phyloP scores from a whole-genome alignment of 2,888 invertebrate genomes.

The Cerastoderma edule region DNA sequence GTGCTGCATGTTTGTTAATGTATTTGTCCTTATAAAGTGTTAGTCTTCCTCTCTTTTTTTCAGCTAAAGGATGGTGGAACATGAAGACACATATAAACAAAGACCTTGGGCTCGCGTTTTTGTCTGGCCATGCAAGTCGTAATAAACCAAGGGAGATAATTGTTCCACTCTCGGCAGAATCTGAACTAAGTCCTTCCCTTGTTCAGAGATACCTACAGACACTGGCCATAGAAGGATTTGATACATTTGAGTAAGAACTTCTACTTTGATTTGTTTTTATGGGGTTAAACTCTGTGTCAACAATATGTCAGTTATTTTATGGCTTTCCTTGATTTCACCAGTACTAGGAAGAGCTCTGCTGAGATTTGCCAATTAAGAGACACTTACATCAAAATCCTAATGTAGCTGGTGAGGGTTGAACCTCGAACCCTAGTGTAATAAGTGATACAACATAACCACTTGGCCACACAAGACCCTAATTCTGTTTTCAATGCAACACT shows the following conservation, averaged over 20 bases:
- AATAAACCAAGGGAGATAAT: conserved; percentile 66
- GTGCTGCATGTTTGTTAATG: too few species aligned
- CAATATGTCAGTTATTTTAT: neutral
- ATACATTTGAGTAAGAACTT: conserved; percentile 45
- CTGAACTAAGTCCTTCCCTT: conserved; percentile 54
- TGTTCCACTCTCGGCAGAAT: conserved; percentile 60
- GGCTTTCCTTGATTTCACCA: too few species aligned
- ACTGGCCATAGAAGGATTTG: conserved; percentile 45
- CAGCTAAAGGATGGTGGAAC: conserved; percentile 74
- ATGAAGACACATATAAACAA: conserved; percentile 63
- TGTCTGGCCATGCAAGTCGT: conserved; percentile 67
- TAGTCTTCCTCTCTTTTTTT: conserved; percentile 10
- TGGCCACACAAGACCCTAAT: too few species aligned
- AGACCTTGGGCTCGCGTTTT: conserved; percentile 57
- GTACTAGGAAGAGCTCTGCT: too few species aligned
- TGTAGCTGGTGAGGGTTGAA: too few species aligned
- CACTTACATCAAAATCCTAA: too few species aligned
- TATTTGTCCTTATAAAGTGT: too few species aligned
- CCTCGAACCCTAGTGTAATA: too few species aligned
- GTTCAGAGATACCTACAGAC: conserved; percentile 60
- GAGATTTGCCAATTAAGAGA: too few species aligned
- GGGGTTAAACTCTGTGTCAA: too few species aligned
- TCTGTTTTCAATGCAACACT: too few species aligned
- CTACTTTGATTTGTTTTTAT: neutral
- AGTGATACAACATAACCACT: too few species aligned